Conservation (phyloP, 2,888 invertebrate genomes). For the Itoplectis maculator region DNA sequence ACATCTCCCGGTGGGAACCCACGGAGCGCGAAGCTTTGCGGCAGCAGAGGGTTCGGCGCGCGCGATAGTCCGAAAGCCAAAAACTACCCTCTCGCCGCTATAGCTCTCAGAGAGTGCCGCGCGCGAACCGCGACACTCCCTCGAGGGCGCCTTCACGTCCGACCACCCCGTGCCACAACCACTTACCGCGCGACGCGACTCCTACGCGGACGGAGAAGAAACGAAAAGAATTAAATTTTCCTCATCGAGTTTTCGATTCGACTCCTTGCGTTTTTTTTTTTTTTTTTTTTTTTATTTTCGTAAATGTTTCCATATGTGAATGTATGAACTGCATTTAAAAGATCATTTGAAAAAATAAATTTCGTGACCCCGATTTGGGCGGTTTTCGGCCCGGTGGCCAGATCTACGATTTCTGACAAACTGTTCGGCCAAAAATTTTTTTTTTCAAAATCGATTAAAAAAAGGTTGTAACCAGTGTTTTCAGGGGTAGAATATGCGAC, state of each 20-base stretch:
- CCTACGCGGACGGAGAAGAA: neutral
- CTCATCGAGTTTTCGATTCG: neutral
- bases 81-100: slow-evolving; percentile 43
- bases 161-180: slow-evolving; percentile 53
- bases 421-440: too few species aligned
- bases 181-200: slow-evolving; percentile 42
- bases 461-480: too few species aligned
- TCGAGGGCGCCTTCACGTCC: slow-evolving; percentile 63
- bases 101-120: slow-evolving; percentile 42
- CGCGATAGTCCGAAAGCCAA: slow-evolving; percentile 71
- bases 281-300: too few species aligned
- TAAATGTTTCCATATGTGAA: too few species aligned
- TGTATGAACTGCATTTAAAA: too few species aligned
- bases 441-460: too few species aligned
- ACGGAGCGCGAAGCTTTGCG: slow-evolving; percentile 62
- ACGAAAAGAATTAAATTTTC: neutral
- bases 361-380: too few species aligned
- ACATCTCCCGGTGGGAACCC: slow-evolving; percentile 50
- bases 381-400: too few species aligned
- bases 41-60: slow-evolving; percentile 64
- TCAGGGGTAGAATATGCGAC: too few species aligned
- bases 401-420: too few species aligned
- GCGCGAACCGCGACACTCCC: slow-evolving; percentile 61
- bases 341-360: too few species aligned
- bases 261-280: too few species aligned